Evolutionary conservation across 2,113 vertebrate genomes (phyloP).

Genomic region (Pungitius pungitius): DNA sequence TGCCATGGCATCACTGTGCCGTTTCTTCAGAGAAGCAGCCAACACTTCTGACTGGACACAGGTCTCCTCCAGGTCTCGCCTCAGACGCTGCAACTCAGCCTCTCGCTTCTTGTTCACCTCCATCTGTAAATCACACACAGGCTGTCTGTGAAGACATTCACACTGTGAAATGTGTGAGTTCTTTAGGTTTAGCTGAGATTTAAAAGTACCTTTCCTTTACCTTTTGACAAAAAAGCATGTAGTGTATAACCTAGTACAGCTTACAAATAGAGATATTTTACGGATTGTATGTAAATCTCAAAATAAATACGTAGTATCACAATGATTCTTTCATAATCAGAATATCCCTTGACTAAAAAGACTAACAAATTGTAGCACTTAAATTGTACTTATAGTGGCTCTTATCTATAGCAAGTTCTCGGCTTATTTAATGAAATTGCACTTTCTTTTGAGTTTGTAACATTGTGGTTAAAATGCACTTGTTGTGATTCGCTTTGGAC

Average conservation of each 20-base stretch:
- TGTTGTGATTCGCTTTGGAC: no score
- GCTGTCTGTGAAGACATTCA: neutral
- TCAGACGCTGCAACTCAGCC: conserved; percentile 79
- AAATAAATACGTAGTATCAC: neutral
- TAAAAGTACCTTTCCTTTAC: neutral
- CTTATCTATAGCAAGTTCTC: no score
- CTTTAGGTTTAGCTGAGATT: neutral
- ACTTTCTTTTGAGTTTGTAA: no score
- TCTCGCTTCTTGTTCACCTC: conserved; percentile 85
- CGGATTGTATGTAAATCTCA: neutral
- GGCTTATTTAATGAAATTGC: no score
- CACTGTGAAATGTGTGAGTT: neutral
- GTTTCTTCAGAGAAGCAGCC: conserved; percentile 73
- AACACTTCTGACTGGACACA: conserved; percentile 77
- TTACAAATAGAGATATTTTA: neutral
- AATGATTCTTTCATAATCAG: neutral
- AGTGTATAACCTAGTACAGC: neutral
- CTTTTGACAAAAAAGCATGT: neutral
- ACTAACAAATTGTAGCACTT: no score
- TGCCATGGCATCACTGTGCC: conserved; percentile 72
- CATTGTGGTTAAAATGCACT: no score
- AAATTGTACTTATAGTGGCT: no score
- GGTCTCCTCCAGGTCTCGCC: conserved; percentile 83
- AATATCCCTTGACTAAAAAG: no score
- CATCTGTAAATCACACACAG: conserved; percentile 63